Evolutionary conservation across 2,888 invertebrate genomes (phyloP), one percentile per base, ranked within the genome.

Genomic region (Neocrepidodera transversa): DNA sequence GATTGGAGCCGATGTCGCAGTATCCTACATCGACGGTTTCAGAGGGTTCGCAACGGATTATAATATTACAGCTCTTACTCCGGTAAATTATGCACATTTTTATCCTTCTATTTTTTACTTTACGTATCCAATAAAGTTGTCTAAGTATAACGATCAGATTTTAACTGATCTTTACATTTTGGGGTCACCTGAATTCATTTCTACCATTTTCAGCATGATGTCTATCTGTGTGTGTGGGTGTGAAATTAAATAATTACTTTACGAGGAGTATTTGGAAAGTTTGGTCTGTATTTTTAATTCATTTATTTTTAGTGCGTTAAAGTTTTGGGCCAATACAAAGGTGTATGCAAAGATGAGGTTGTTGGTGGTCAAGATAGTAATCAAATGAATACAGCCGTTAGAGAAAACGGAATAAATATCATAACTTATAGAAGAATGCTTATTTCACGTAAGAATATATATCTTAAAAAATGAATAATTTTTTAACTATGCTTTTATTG

Each of bases 291-390:
- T n/a, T n/a, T n/a, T n/a, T n/a, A n/a, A n/a, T n/a, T n/a, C n/a
- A 3, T 23, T 20, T 53, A 17, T 62, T 79, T 67, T 20, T 76
- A 91, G 88, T 94, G 94, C 74, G 90, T 91, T 40, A 92, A 90
- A 79, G 92, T 94, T 59, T 82, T 94, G 70, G 95, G 93, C 1
- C 89, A 87, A 70, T 91, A 92, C 77, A 90, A 85, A 77, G 95
- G 95, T 32, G 94, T 94, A 30, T 95, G 95, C 70, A 87, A 86
- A 65, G 95, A 95, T 78, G 87, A 87, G 58, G 79, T 86, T n/a
- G 85, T 93, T 1, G 94, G 93, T 20, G 93, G 92, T 0, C 83
- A 87, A 66, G 92, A 94, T 75, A 90, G 86, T 76, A 90, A 91
- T 77, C 95, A 95, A 81, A 80, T 93, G 69, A 88, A 89, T 75